phyloP scores from a whole-genome alignment of 2,797 vertebrate species.

The Bovichtus variegatus region DNA sequence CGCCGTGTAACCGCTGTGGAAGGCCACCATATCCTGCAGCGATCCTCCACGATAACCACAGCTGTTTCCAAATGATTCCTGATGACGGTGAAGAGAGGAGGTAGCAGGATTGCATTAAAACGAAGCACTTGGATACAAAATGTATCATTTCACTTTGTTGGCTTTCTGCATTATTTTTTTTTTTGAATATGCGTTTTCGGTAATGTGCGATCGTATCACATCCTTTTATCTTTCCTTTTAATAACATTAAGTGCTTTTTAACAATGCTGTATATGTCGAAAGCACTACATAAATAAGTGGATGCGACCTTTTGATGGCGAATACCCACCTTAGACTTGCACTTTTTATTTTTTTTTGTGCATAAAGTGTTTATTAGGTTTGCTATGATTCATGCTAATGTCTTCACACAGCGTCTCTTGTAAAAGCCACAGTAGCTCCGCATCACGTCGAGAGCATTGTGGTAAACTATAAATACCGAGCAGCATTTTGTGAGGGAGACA shows the following conservation, averaged over 20 bases:
- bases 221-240: conserved; percentile 42
- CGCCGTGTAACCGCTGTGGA: conserved; percentile 59
- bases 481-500: conserved; percentile 35
- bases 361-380: conserved; percentile 56
- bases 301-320: conserved; percentile 35
- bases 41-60: conserved; percentile 46
- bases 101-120: conserved; percentile 46
- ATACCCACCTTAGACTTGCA: conserved; percentile 48
- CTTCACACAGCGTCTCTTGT: conserved; percentile 27
- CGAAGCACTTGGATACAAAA: conserved; percentile 59
- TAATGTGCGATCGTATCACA: conserved; percentile 23
- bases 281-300: conserved; percentile 44
- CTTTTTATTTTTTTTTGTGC: conserved; percentile 46
- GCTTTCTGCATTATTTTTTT: conserved; percentile 26
- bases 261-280: conserved; percentile 55
- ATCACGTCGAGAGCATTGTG: conserved; percentile 1
- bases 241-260: conserved; percentile 63
- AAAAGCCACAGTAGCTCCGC: conserved; percentile 38
- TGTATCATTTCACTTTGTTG: conserved; percentile 53
- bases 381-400: conserved; percentile 46
- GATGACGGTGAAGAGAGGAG: conserved; percentile 29
- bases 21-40: conserved; percentile 60
- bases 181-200: conserved; percentile 20
- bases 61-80: conserved; percentile 57
- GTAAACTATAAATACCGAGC: conserved; percentile 35